These are phyloP conservation scores for Drosophila elegans DNA, from an alignment of 1,140 invertebrate genomes.

Conservation along the genomic window DNA sequence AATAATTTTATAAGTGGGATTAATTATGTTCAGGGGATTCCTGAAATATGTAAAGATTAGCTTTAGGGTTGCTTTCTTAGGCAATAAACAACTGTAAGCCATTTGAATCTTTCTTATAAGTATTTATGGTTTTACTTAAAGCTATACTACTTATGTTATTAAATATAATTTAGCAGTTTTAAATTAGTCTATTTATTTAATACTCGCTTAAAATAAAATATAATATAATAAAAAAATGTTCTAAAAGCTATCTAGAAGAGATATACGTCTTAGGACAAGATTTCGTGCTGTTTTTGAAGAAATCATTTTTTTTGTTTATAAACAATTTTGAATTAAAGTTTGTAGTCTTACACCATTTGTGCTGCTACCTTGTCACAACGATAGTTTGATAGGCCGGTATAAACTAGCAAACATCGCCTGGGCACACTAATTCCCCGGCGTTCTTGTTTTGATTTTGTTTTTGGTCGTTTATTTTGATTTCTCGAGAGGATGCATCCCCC, in stretches of 20 bases:
- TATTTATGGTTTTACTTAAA: not conserved
- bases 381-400: not conserved
- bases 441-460: conserved; percentile 43
- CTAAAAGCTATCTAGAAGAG: no score
- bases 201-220: no score
- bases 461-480: conserved; percentile 16
- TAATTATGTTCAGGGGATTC: not conserved
- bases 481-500: conserved; percentile 3
- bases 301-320: no score
- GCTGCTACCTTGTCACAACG: not conserved
- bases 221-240: no score
- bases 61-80: not conserved
- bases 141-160: no score
- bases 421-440: conserved; percentile 21
- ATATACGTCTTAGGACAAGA: no score
- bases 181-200: no score
- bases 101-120: not conserved
- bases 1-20: not conserved
- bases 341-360: not conserved
- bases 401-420: not conserved
- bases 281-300: no score
- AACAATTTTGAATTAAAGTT: no score
- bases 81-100: no score
- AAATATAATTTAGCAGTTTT: no score
- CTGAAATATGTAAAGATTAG: no score